Conservation (phyloP, 2,113 vertebrate species). For the Pseudopipra pipra region DNA sequence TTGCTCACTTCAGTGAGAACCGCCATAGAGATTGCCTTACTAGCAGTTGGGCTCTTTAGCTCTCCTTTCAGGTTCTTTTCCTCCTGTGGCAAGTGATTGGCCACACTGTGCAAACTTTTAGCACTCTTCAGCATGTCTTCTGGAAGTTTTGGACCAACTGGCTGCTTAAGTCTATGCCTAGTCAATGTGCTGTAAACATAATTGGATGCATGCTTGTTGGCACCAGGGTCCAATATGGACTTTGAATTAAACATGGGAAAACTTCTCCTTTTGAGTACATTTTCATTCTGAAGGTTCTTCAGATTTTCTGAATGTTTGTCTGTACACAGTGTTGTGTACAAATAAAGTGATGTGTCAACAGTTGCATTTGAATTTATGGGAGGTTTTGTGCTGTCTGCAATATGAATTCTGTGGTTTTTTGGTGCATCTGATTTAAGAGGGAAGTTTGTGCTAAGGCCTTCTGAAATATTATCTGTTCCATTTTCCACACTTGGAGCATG, state of each 20-base stretch:
- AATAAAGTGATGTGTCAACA: conserved; percentile 59
- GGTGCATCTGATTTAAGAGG: conserved; percentile 40
- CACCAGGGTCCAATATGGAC: conserved; percentile 69
- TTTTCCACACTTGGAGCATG: conserved; percentile 14
- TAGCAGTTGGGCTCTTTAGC: conserved; percentile 58
- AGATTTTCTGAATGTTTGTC: conserved; percentile 61
- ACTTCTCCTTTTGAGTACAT: conserved; percentile 86
- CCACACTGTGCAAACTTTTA: conserved; percentile 72
- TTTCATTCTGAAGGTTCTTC: conserved; percentile 76
- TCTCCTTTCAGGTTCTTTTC: conserved; percentile 72
- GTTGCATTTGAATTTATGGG: conserved; percentile 37
- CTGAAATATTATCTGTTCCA: neutral
- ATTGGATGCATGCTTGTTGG: conserved; percentile 66
- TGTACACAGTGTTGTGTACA: conserved; percentile 74
- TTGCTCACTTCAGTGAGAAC: conserved; percentile 69
- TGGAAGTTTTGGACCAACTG: conserved; percentile 55
- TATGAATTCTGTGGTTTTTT: conserved; percentile 69
- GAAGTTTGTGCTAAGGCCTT: neutral
- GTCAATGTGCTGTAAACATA: conserved; percentile 80
- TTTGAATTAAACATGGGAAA: conserved; percentile 84
- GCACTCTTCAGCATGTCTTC: conserved; percentile 64
- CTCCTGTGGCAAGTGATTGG: conserved; percentile 73
- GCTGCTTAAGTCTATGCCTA: conserved; percentile 72
- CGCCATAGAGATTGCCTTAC: conserved; percentile 82
- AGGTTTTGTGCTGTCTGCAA: conserved; percentile 61